A percentile compares a stretch with the other conserved stretches of the same genome.
Evolutionary conservation across 2,888 invertebrate genomes (phyloP).

Genomic region (Meiosimyza decipiens): DNA sequence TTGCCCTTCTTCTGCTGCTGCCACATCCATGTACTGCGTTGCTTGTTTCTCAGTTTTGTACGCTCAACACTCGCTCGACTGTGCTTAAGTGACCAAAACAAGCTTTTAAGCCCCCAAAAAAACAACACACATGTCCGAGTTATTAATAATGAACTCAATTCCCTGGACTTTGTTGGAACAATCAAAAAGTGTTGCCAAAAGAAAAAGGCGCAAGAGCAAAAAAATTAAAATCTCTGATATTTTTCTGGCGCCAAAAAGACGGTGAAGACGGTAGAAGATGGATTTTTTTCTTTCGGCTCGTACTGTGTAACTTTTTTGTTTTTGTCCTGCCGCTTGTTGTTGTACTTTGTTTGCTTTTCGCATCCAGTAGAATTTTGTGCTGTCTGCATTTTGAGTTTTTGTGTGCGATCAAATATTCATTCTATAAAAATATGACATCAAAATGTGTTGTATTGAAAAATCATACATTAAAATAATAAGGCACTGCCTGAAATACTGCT

Average conservation of each 20-base stretch:
- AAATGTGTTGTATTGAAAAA: no score
- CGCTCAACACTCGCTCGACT: constrained; percentile 42
- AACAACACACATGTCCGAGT: constrained; percentile 27
- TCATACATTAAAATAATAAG: no score
- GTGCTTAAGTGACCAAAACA: not conserved
- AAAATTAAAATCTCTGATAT: constrained; percentile 12
- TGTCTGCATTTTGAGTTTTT: constrained; percentile 4
- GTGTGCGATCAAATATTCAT: not conserved
- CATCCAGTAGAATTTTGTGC: not conserved
- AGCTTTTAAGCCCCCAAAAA: constrained; percentile 4
- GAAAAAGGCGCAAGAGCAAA: not conserved
- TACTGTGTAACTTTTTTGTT: not conserved
- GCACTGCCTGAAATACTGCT: no score
- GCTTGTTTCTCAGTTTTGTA: constrained; percentile 44
- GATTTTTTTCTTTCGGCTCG: no score
- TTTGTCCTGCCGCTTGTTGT: constrained; percentile 13
- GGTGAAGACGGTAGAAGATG: constrained; percentile 34
- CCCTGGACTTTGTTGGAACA: constrained; percentile 8
- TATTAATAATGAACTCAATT: constrained; percentile 36
- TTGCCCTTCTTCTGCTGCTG: constrained; percentile 7
- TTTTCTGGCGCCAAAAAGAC: constrained; percentile 65
- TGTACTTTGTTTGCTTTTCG: constrained; percentile 15
- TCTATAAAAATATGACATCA: no score
- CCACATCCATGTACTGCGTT: not conserved
- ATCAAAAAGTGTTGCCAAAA: constrained; percentile 9